Evolutionary conservation across 23 tunicate species (phyloP), one percentile per base, ranked within the genome.

Genomic region (Trididemnum clinides): DNA sequence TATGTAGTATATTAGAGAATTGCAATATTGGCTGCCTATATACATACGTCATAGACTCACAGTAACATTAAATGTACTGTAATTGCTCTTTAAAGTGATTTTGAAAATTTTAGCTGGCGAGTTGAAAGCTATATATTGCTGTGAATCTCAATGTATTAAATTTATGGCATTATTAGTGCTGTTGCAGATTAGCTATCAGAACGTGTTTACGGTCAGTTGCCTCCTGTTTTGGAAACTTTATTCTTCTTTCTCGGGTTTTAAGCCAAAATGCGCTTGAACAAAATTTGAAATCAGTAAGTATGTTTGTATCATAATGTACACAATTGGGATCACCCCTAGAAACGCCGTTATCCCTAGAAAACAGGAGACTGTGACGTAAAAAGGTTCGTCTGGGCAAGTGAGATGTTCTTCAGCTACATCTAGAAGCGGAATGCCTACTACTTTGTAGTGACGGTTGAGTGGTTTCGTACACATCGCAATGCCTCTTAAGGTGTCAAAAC

Each of bases 301-400:
- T 21, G 71, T 20, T 28, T 32, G 50, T 3, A 81, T 70, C 70
- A 81, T 27, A 7, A 81, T 23, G 36, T 70, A 80, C 37, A 87
- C 86, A n/a, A 81, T 33, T 33, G 92, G 92, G 30, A 88, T 74
- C 0, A 83, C 86, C 1, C 76, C 77, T 7, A 81, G 69, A 82
- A 88, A 88, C 37, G 72, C 64, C 2, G 75, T 59, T 15, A 88
- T 72, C 0, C 92, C 92, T 27, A 88, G 54, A 83, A 75, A 82
- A 66, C 86, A 54, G 1, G 92, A 82, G 0, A 88, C 51, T 15
- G 63, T 57, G 4, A 88, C 77, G 62, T 54, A 88, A 63, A 82
- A 25, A 27, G 81, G 83, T 33, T 88, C 88, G 34, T 83, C 33
- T 5, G 92, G 92, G 50, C 92, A 88, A 1, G 78, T 71, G n/a